These are phyloP conservation scores for Ranitomeya imitator DNA, from an alignment of 2,113 vertebrate species.

Conservation along the genomic window DNA sequence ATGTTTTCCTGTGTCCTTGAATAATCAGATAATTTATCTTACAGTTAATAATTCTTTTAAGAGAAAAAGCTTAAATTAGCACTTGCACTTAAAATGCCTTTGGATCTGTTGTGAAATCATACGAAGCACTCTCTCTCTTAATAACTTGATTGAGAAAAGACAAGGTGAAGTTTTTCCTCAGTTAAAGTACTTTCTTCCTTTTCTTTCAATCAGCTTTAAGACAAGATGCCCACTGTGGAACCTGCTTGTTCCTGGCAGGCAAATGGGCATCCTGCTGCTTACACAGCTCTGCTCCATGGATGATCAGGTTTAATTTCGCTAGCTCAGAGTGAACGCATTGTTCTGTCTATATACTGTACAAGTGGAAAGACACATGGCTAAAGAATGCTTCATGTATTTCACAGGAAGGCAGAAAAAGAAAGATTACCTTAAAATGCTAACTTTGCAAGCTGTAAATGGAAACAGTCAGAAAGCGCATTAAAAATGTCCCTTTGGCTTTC, in stretches of 20 bases:
- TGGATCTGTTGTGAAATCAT: neutral
- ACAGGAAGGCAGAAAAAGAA: constrained; percentile 27
- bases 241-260: constrained; percentile 52
- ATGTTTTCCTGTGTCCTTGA: neutral
- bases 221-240: constrained; percentile 40
- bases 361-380: constrained; percentile 52
- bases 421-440: constrained; percentile 34
- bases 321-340: constrained; percentile 49
- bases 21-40: neutral
- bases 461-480: constrained; percentile 5
- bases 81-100: neutral
- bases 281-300: constrained; percentile 54
- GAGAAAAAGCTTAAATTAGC: neutral
- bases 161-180: constrained; percentile 16
- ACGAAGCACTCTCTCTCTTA: neutral
- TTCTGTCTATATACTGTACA: constrained; percentile 16
- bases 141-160: constrained; percentile 40
- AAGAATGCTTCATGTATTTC: constrained; percentile 52
- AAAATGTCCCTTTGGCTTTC: neutral
- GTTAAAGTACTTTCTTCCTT: constrained; percentile 39
- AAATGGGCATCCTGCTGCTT: constrained; percentile 57
- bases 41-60: neutral
- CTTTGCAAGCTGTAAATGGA: constrained; percentile 35
- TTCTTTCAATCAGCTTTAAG: constrained; percentile 49
- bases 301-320: constrained; percentile 54